Percentiles rank a stretch among this genome's conserved stretches.
These are phyloP conservation scores for Agelas oroides DNA, from an alignment of 37 sponge, comb jelly and placozoan genomes.

Conservation along the genomic window DNA sequence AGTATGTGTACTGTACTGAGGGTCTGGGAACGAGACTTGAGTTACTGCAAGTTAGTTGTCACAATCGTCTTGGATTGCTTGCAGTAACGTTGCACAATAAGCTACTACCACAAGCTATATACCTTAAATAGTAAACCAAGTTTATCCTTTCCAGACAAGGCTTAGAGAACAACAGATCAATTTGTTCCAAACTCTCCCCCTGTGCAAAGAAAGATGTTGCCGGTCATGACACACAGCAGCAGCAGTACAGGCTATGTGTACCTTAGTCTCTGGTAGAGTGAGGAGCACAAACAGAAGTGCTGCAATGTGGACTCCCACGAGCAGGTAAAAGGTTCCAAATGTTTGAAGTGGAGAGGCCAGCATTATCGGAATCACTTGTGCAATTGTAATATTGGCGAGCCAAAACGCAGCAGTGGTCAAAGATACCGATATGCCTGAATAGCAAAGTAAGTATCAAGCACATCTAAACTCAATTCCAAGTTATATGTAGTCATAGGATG, in stretches of 20 bases:
- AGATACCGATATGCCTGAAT: slow-evolving; percentile 47
- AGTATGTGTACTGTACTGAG: too few relatives aligned
- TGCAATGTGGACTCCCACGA: slow-evolving; percentile 14
- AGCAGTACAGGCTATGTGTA: neutral
- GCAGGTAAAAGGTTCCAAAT: slow-evolving; percentile 60
- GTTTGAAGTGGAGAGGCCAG: slow-evolving; percentile 31
- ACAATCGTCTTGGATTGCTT: too few relatives aligned
- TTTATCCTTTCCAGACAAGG: slow-evolving; percentile 55
- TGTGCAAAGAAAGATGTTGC: neutral
- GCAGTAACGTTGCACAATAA: too few relatives aligned
- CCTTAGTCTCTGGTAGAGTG: slow-evolving; percentile 71
- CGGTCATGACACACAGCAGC: too few relatives aligned
- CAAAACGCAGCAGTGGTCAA: slow-evolving; percentile 62
- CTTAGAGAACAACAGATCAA: slow-evolving; percentile 37
- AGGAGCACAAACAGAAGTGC: slow-evolving; percentile 51
- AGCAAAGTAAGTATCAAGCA: too few relatives aligned
- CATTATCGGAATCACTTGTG: slow-evolving; percentile 50
- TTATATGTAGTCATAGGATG: too few relatives aligned
- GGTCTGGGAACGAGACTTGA: too few relatives aligned
- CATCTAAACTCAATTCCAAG: too few relatives aligned
- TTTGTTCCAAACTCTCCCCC: slow-evolving; percentile 63
- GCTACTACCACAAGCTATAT: too few relatives aligned
- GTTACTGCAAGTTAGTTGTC: too few relatives aligned
- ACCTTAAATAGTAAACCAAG: slow-evolving; percentile 46
- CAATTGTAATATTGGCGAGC: slow-evolving; percentile 50